Evolutionary conservation across 2,113 vertebrate species (phyloP), one percentile per base, ranked within the genome.

Genomic region (Dromiciops gliroides): DNA sequence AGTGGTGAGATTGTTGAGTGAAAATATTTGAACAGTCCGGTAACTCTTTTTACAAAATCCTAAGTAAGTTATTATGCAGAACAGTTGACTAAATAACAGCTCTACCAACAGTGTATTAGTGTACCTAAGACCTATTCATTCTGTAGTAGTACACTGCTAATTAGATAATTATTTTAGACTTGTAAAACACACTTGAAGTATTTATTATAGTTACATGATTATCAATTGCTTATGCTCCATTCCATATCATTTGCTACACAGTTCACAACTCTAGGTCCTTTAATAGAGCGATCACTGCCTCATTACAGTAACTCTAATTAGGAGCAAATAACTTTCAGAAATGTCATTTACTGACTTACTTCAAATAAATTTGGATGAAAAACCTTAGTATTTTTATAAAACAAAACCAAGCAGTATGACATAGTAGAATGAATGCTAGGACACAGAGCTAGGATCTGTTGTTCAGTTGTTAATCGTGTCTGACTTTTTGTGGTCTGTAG

Each of bases 241-340:
- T 60, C 95, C 91, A 26, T 96, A 90, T 96, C 91, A 92, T 92
- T 97, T 95, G 53, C 91, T 51, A 96, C 50, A 92, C 1, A 94
- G 90, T 95, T 95, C 90, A 97, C 91, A 94, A 89, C 25, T 90
- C 31, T 90, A 92, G 94, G 92, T 96, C 94, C 90, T 93, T 96
- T 96, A 48, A 94, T 89, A 94, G 95, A 93, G 50, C 90, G 95
- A 96, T 56, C 52, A 52, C 90, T 92, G 91, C 52, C 51, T 95
- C 93, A 96, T 97, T 95, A 95, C 14, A 90, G 37, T 97, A 95
- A 94, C 37, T 96, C 48, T 31, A 96, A 97, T 96, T 95, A 96
- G 26, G 49, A 96, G 93, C 8, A 51, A 50, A 92, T 95, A 95
- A 93, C 89, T 97, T 96, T 95, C 28, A 93, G 95, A 94, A 96